A percentile compares a stretch with the other conserved stretches of the same genome.
These are phyloP conservation scores for Peribatodes rhomboidaria DNA, from an alignment of 2,888 invertebrate genomes.

Conservation along the genomic window DNA sequence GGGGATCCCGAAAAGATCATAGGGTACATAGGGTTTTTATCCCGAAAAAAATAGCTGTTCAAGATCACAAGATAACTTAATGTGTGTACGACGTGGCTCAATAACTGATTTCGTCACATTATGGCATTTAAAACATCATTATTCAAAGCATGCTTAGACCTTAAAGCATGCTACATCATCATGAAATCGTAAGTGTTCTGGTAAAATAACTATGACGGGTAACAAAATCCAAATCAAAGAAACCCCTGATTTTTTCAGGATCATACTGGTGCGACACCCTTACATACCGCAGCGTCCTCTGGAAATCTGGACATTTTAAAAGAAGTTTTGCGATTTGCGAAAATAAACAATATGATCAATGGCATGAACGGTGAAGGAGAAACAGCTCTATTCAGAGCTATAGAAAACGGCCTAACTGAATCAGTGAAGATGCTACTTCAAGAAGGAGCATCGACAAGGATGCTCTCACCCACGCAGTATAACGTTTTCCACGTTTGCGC, in stretches of 20 bases:
- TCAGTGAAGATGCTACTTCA: slow-evolving; percentile 59
- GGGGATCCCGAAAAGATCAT: too few relatives aligned
- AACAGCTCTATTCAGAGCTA: slow-evolving; percentile 62
- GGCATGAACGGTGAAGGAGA: slow-evolving; percentile 48
- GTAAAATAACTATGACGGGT: too few relatives aligned
- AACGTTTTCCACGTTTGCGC: slow-evolving; percentile 81
- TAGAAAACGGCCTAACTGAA: slow-evolving; percentile 54
- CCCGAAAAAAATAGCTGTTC: too few relatives aligned
- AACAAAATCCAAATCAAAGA: too few relatives aligned
- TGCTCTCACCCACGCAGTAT: slow-evolving; percentile 56
- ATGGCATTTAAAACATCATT: too few relatives aligned
- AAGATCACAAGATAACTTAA: too few relatives aligned
- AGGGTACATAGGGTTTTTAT: too few relatives aligned
- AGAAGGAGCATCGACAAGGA: slow-evolving; percentile 53
- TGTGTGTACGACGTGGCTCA: too few relatives aligned
- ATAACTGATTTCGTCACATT: too few relatives aligned
- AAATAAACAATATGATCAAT: slow-evolving; percentile 42
- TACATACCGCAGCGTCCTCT: slow-evolving; percentile 68
- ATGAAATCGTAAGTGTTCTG: too few relatives aligned
- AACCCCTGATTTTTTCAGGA: slow-evolving; percentile 50
- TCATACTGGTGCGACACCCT: slow-evolving; percentile 62
- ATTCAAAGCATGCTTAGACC: too few relatives aligned
- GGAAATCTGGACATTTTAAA: slow-evolving; percentile 66
- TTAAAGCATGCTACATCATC: too few relatives aligned
- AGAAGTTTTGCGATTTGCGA: slow-evolving; percentile 59